A percentile compares a stretch with the other conserved stretches of the same genome.
These are phyloP conservation scores for Panurus biarmicus DNA, from an alignment of 2,113 vertebrate genomes.

Conservation along the genomic window DNA sequence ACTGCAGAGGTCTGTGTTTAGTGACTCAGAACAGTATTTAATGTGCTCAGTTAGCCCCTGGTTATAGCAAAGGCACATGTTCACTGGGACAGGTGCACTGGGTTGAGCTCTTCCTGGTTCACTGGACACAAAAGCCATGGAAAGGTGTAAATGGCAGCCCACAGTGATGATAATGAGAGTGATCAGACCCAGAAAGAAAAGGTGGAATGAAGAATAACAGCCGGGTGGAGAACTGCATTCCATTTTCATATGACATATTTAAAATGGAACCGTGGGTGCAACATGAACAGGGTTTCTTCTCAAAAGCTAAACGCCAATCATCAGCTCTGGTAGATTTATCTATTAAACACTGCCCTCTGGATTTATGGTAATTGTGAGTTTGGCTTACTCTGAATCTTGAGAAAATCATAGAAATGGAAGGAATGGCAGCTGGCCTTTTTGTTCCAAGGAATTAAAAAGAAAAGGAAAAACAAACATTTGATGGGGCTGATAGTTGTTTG, in stretches of 20 bases:
- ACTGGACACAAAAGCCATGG: background rate
- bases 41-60: background rate
- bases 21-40: background rate
- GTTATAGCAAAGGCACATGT: background rate
- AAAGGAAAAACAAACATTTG: background rate
- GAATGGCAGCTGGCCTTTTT: background rate
- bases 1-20: background rate
- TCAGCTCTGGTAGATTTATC: background rate
- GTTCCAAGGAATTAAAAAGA: background rate
- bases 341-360: background rate
- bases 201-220: background rate
- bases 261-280: background rate
- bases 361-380: background rate
- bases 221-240: background rate
- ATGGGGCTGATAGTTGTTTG: background rate
- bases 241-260: background rate
- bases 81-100: background rate
- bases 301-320: background rate
- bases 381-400: background rate
- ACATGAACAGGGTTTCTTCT: background rate
- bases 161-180: background rate
- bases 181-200: background rate
- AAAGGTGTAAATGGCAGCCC: background rate
- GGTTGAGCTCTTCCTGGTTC: background rate
- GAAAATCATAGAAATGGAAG: background rate